Conservation (phyloP, 2,113 vertebrate genomes). For the Erythrocercus mccallii region DNA sequence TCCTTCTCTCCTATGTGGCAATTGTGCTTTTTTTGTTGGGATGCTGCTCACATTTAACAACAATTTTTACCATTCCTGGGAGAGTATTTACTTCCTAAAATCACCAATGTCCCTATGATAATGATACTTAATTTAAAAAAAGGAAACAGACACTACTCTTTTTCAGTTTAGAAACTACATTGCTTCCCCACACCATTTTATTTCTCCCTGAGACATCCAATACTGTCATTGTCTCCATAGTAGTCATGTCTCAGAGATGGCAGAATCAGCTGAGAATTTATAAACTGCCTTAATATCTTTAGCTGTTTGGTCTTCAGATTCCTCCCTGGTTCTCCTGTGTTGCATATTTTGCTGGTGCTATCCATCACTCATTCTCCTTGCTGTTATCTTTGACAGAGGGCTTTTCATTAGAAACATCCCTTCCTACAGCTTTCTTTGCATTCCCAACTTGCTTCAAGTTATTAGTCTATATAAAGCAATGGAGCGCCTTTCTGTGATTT, state of each 20-base stretch:
- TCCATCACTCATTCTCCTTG: neutral
- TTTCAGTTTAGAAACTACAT: neutral
- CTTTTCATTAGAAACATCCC: neutral
- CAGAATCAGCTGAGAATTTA: slow-evolving; percentile 16
- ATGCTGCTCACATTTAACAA: neutral
- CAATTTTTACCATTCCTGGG: neutral
- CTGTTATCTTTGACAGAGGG: slow-evolving; percentile 2
- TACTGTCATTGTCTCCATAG: neutral
- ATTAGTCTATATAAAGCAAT: slow-evolving; percentile 21
- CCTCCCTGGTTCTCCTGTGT: neutral
- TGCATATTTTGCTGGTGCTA: neutral
- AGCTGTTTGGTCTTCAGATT: slow-evolving; percentile 10
- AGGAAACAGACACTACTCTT: neutral
- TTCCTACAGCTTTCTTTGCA: neutral
- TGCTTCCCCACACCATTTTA: neutral
- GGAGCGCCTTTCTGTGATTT: neutral
- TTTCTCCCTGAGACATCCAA: neutral
- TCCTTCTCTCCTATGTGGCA: neutral
- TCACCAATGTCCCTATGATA: neutral
- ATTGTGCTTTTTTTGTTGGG: neutral
- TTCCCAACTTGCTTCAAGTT: neutral
- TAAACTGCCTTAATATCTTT: neutral
- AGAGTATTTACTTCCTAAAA: neutral
- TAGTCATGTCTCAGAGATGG: neutral
- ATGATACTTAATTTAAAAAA: neutral